These are phyloP conservation scores for Pocillopora meandrina DNA, from an alignment of 92 coral and sea anemone genomes.

Conservation along the genomic window DNA sequence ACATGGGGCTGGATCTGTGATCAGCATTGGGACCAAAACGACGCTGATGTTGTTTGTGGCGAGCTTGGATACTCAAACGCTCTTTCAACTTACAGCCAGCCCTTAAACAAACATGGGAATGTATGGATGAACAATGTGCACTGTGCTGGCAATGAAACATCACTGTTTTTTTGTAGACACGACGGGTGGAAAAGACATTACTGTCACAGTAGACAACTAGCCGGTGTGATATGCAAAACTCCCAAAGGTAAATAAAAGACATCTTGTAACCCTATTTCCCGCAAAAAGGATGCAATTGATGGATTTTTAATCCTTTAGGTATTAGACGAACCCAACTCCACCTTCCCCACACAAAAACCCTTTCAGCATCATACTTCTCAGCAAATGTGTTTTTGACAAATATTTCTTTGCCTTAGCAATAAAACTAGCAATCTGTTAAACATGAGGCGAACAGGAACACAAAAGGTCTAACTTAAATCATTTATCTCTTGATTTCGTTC, in stretches of 20 bases:
- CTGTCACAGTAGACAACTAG: conserved; percentile 9
- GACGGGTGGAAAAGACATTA: conserved; percentile 2
- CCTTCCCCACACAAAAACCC: too few species aligned
- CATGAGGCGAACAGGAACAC: too few species aligned
- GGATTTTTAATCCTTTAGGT: too few species aligned
- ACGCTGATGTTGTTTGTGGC: conserved; percentile 13
- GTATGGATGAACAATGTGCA: conserved; percentile 47
- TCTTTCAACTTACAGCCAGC: background rate
- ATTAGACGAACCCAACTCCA: too few species aligned
- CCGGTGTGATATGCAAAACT: conserved; percentile 24
- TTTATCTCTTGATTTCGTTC: background rate
- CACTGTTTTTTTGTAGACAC: conserved; percentile 34
- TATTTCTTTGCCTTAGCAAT: too few species aligned
- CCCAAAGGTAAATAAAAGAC: background rate
- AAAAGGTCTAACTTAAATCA: too few species aligned
- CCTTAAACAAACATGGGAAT: background rate
- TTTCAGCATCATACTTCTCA: too few species aligned
- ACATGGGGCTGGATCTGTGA: conserved; percentile 1
- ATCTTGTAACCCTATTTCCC: too few species aligned
- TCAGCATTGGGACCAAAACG: background rate
- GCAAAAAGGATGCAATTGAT: too few species aligned
- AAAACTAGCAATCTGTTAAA: too few species aligned
- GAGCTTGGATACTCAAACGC: conserved; percentile 12
- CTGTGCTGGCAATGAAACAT: conserved; percentile 45
- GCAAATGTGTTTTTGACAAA: too few species aligned